phyloP scores from a whole-genome alignment of 2,888 invertebrate species.

The Agriopis leucophaearia region DNA sequence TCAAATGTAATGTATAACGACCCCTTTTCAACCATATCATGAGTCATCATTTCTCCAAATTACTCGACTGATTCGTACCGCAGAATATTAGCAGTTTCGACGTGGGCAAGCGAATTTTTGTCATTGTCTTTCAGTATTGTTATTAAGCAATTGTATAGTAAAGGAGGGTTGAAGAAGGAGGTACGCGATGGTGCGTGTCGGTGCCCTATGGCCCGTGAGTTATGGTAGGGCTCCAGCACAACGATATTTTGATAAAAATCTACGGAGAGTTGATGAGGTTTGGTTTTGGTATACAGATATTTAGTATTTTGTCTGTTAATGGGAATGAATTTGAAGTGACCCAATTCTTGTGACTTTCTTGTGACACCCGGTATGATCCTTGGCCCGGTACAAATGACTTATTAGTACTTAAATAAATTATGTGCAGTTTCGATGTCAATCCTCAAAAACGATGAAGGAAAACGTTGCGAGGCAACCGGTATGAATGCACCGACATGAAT shows the following conservation, averaged over 20 bases:
- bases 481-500: too few relatives aligned
- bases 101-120: constrained; percentile 7
- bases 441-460: too few relatives aligned
- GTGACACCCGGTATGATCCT: too few relatives aligned
- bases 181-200: constrained; percentile 34
- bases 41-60: constrained; percentile 4
- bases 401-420: too few relatives aligned
- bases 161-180: constrained; percentile 22
- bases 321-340: constrained; percentile 1
- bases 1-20: not conserved
- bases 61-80: not conserved
- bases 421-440: too few relatives aligned
- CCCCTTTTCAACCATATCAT: not conserved
- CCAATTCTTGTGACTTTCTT: not conserved
- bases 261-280: constrained; percentile 28
- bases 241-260: constrained; percentile 37
- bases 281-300: constrained; percentile 29
- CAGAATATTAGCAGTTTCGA: not conserved
- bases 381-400: too few relatives aligned
- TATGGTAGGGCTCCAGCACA: constrained; percentile 11
- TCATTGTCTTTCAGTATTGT: constrained; percentile 21
- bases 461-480: too few relatives aligned
- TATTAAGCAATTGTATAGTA: constrained; percentile 34
- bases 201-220: constrained; percentile 27
- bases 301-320: not conserved